Base-by-base conservation (phyloP, 2,113 vertebrate genomes). In the Paralichthys olivaceus region DNA sequence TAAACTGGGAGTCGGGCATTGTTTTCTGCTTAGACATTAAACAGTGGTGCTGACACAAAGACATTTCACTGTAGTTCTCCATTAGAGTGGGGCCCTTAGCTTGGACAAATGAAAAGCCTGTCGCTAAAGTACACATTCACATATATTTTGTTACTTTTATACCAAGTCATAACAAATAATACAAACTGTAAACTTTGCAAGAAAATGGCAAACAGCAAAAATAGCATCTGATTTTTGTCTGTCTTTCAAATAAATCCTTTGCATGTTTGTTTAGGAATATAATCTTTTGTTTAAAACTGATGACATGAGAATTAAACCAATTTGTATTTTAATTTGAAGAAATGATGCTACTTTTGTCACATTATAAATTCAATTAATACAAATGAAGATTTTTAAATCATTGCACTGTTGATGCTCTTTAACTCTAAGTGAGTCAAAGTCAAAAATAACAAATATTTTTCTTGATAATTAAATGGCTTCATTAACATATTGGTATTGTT, bases 1-100 rank as follows among this genome's bases (percentile, higher is more conserved):
- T 69, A 55, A 72, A 71, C 62, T 76, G 32, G 77, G 69, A 63
- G 66, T 69, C 57, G 74, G 62, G 54, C 20, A 32, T 74, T 79
- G 70, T 84, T 84, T 81, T 80, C 56, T 32, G 60, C 76, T 80
- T 55, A 67, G 79, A 84, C 49, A 62, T 61, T 61, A 80, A 53
- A 81, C 55, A 72, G 32, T 56, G 37, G 40, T 84, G 80, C 79
- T 85, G 87, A 88, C 79, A 79, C 43, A 47, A 43, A 83, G 60
- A 66, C 72, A 83, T 77, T 84, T 82, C 20, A 59, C 13, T 47
- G 25, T 25, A 60, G 45, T 37, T 45, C n/a, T 51, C 28, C 45
- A 5, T 72, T 25, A 45, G 23, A 71, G 29, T 40, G n/a, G 8
- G 22, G 72, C 23, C 79, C 3, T 73, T 53, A 66, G 13, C 7